Evolutionary conservation across 2,888 invertebrate genomes (phyloP), one percentile per base, ranked within the genome.

Genomic region (Eupithecia inturbata): DNA sequence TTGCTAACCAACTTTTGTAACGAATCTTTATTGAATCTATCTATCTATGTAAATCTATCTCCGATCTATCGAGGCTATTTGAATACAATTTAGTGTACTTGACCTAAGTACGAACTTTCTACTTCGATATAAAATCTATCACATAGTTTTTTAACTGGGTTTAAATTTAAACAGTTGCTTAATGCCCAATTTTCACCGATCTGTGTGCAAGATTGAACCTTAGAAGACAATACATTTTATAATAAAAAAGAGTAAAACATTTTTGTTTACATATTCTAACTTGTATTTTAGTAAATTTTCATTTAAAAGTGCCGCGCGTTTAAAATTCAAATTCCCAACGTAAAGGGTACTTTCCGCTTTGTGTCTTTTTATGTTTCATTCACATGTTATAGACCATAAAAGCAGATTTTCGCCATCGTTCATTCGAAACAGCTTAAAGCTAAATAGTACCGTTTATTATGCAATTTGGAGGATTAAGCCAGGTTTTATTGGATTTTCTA

Each of bases 361-460:
- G 84, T 84, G 83, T 83, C 81, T 67, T 70, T 90, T 90, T 89
- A 91, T 84, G 77, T 84, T 85, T 77, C 79, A 81, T 82, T 85
- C 82, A 82, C 83, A 82, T 76, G 87, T 92, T 91, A 92, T 90
- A 82, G 91, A 77, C 91, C 78, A 89, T 92, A 92, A 93, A 93
- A 82, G 74, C 77, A 80, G 81, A 81, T 83, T 82, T 81, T 80
- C 83, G 82, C 81, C 79, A 79, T 81, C 83, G 83, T 84, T 84
- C 82, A 81, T 84, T 82, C 81, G 70, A 63, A 77, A 81, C 77
- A 75, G 77, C 80, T 80, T 73, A 78, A 77, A 82, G 79, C 80
- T 81, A 79, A 78, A 81, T 83, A 79, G 83, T 81, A 80, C 77
- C 72, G 70, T 73, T 79, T 83, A 76, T 79, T 82, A 79, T 79